Base-by-base conservation (phyloP, 2,888 invertebrate genomes). In the Drosophila greeni region DNA sequence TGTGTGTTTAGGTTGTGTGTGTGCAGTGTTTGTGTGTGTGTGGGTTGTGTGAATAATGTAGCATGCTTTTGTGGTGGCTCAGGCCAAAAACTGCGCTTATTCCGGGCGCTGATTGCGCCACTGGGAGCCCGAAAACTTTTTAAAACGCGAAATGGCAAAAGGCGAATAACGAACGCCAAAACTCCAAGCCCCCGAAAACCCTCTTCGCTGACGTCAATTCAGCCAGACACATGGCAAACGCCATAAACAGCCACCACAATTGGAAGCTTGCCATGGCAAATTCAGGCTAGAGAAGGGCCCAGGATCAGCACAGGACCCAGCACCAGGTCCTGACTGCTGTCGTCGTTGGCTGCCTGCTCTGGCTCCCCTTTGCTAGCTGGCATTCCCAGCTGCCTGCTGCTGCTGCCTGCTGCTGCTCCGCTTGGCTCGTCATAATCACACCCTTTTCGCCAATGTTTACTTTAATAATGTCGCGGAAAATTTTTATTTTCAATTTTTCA, bases 381-480 rank as follows among this genome's bases (percentile, higher is more conserved):
- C 29, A 29, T 58, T 23, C 31, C 59, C 31, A n/a, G 37, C 37
- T 42, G 33, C 42, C 45, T 29, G 33, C 24, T 39, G 37, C 37
- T 39, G 39, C 20, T 39, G 45, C 26, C 37, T 39, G 39, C 20
- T 39, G 45, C 26, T 20, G 20, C 7, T 36, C 73, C 57, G 43
- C 74, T 78, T 84, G 76, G 69, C 76, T 84, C 84, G 59, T 80
- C 84, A 79, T 79, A 79, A 82, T 79, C 79, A 84, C 79, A 79
- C 79, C 84, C 79, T 78, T 84, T 82, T 82, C 79, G 70, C 73
- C 75, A 76, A 82, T 81, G 85, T 81, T 81, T 81, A 74, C 84
- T 82, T 84, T 84, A 84, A 81, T 81, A 81, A 84, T 81, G 85
- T 84, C 81, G 77, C 80, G 83, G 77, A 80, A 82, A 82, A 82